phyloP scores from a whole-genome alignment of 1,140 invertebrate species.

The Chironomus striatipennis region DNA sequence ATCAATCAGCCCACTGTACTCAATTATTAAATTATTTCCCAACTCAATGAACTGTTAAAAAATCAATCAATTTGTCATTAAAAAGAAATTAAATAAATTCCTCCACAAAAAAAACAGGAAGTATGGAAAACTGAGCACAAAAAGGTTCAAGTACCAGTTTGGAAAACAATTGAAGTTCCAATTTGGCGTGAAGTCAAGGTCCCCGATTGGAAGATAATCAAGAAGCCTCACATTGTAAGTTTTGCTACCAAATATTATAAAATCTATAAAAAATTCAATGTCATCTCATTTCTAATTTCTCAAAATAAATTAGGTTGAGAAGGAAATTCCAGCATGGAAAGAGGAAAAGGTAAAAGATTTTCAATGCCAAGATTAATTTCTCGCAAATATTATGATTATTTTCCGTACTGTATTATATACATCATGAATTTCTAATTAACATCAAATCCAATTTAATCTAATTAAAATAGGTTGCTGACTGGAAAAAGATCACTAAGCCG shows the following conservation, averaged over 20 bases:
- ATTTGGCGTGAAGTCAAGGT: conserved; percentile 49
- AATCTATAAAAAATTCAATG: not conserved
- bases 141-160: conserved; percentile 51
- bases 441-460: too few relatives aligned
- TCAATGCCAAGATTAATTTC: too few relatives aligned
- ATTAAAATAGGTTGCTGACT: not conserved
- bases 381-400: too few relatives aligned
- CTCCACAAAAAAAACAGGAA: conserved; percentile 51
- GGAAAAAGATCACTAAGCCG: conserved; percentile 6
- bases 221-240: conserved; percentile 42
- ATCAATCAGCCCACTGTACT: too few relatives aligned
- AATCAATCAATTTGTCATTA: too few relatives aligned
- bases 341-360: conserved; percentile 25
- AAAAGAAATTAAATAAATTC: too few relatives aligned
- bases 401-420: not conserved
- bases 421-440: not conserved
- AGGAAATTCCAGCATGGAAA: conserved; percentile 35
- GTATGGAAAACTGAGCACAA: conserved; percentile 55
- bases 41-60: too few relatives aligned
- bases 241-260: not conserved
- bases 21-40: too few relatives aligned
- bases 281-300: not conserved
- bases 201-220: conserved; percentile 52
- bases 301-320: conserved; percentile 24
- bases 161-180: conserved; percentile 51